phyloP scores from a whole-genome alignment of 1,140 invertebrate genomes.

The Lordiphosa clarofinis region DNA sequence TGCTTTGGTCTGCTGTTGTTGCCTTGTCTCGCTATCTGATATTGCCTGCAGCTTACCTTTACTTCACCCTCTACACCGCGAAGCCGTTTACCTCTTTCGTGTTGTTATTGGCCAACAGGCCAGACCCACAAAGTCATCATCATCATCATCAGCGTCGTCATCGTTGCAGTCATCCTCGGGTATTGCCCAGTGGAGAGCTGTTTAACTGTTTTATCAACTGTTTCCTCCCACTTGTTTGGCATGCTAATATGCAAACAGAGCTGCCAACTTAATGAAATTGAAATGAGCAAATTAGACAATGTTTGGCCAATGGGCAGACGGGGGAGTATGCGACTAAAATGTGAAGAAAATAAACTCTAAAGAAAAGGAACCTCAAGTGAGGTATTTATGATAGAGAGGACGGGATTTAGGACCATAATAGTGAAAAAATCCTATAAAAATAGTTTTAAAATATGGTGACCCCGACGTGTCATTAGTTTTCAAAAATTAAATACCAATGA shows the following conservation, averaged over 20 bases:
- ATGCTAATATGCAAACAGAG: conserved; percentile 73
- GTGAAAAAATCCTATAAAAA: too few species aligned
- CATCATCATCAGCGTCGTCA: conserved; percentile 12
- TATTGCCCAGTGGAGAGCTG: conserved; percentile 56
- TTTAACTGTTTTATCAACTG: conserved; percentile 56
- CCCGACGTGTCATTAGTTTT: too few species aligned
- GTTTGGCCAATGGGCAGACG: conserved; percentile 39
- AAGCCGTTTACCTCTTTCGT: conserved; percentile 23
- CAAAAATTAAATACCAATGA: too few species aligned
- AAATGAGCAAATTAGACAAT: conserved; percentile 72
- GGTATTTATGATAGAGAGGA: too few species aligned
- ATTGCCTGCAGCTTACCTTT: conserved; percentile 45
- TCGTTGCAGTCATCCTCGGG: conserved; percentile 23
- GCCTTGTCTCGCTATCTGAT: conserved; percentile 35
- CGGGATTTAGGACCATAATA: too few species aligned
- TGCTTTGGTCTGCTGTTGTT: conserved; percentile 43
- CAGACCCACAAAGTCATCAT: conserved; percentile 44
- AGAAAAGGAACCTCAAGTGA: conserved; percentile 12
- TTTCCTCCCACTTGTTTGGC: conserved; percentile 45
- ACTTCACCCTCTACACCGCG: conserved; percentile 1
- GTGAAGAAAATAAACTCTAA: neutral
- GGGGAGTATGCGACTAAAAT: conserved; percentile 5
- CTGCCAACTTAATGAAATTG: conserved; percentile 75
- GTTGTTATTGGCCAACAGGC: conserved; percentile 46
- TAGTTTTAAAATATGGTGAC: too few species aligned